Base-by-base conservation (phyloP, 2,797 vertebrate genomes). In the Trachops cirrhosus region DNA sequence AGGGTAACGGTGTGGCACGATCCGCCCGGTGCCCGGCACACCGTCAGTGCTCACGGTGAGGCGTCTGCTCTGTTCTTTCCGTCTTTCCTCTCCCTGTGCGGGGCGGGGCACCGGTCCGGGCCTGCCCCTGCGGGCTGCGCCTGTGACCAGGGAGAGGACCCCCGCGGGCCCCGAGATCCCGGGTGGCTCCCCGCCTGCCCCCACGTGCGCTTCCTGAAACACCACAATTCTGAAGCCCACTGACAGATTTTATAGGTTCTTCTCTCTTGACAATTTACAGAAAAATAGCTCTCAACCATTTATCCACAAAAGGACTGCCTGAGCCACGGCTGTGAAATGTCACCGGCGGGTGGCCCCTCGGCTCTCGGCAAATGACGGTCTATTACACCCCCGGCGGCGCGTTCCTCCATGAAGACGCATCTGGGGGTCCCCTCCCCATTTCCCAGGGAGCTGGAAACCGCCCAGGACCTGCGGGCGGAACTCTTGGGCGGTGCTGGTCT, bases 401-500 rank as follows among this genome's bases (percentile, higher is more conserved):
- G 6, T 21, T 10, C 34, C 74, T 11, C n/a, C 39, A 3, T 1
- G 26, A 21, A 44, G 15, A 14, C 1, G 9, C 0, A 0, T 1
- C 15, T 0, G 2, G 19, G 78, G 1, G 6, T 0, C 6, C 67
- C 34, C 54, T 41, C 5, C n/a, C 4, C 34, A 4, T 18, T 8
- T 67, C 19, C 0, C 1, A 3, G 16, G 59, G 12, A 12, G 37
- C 57, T 1, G 15, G 39, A 29, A n/a, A 14, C 15, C 0, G 26
- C 50, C 10, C 8, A 18, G 92, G 34, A 2, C 41, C 6, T 4
- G 34, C 5, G 86, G 54, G 16, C 32, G 39, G 75, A 52, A 75
- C 18, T 24, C 15, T 0, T 0, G 1, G 6, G 1, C 3, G 0
- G 6, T 0, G 0, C 59, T 6, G 21, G 8, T 4, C 21, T 2